Evolutionary conservation across 1,140 invertebrate species (phyloP).

Genomic region (Wasmannia auropunctata): DNA sequence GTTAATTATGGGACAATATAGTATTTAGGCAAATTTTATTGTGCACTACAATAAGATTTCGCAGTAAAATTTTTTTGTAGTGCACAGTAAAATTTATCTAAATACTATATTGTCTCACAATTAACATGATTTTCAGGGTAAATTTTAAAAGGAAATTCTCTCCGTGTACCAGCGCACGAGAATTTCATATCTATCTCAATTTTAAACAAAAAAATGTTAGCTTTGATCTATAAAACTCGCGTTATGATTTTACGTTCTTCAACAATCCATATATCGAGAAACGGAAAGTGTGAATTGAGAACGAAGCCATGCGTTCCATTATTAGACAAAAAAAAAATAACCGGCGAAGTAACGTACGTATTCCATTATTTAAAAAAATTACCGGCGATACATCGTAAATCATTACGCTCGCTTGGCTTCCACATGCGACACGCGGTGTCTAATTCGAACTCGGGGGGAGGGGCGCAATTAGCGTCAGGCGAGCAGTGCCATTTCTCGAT

Average conservation of each 20-base stretch:
- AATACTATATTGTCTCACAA: no score
- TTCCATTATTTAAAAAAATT: no score
- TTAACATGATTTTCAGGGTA: no score
- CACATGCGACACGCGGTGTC: constrained; percentile 22
- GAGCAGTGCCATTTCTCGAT: constrained; percentile 12
- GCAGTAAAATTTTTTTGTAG: no score
- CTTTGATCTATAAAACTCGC: neutral
- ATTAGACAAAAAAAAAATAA: no score
- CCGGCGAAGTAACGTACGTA: no score
- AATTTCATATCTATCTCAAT: neutral
- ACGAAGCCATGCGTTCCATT: neutral
- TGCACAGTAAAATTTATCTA: no score
- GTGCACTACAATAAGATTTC: no score
- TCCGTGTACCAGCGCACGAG: neutral
- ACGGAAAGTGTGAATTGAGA: neutral
- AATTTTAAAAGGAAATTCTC: no score
- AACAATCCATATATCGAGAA: neutral
- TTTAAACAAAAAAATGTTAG: neutral
- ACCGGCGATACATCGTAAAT: constrained; percentile 24
- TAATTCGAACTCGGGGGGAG: neutral
- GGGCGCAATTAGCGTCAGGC: constrained; percentile 47
- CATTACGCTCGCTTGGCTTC: neutral
- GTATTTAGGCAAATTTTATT: no score
- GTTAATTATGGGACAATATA: no score
- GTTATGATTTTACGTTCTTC: neutral